Percentiles rank a stretch among this genome's conserved stretches.
These are phyloP conservation scores for Glaucidium brasilianum DNA, from an alignment of 2,113 vertebrate species.

Conservation along the genomic window DNA sequence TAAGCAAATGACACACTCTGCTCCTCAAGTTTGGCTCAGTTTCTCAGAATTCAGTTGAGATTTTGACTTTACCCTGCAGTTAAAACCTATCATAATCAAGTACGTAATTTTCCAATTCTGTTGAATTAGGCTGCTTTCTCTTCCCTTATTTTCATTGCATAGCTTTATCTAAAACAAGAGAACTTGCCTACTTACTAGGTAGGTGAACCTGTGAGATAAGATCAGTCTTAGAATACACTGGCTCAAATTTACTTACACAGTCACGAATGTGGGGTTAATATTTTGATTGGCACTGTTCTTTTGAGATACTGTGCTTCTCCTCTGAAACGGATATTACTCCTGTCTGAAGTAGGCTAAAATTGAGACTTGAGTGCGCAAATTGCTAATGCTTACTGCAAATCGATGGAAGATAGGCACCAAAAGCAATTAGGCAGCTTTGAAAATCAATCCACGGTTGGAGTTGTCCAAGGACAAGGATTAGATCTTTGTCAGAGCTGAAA, in stretches of 20 bases:
- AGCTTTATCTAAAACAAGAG: neutral
- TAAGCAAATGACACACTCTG: neutral
- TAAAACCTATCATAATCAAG: neutral
- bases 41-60: neutral
- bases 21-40: neutral
- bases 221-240: neutral
- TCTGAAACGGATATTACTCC: neutral
- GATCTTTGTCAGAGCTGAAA: neutral
- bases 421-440: constrained; percentile 41
- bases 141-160: neutral
- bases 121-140: neutral
- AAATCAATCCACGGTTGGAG: constrained; percentile 20
- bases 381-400: constrained; percentile 23
- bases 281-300: neutral
- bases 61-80: neutral
- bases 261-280: neutral
- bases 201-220: neutral
- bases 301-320: neutral
- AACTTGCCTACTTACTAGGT: neutral
- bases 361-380: neutral
- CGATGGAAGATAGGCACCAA: neutral
- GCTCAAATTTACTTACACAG: neutral
- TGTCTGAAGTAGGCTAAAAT: constrained; percentile 1
- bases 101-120: neutral
- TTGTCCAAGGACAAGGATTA: constrained; percentile 36